These are phyloP conservation scores for Thereva nobilitata DNA, from an alignment of 2,888 invertebrate species.

Conservation along the genomic window DNA sequence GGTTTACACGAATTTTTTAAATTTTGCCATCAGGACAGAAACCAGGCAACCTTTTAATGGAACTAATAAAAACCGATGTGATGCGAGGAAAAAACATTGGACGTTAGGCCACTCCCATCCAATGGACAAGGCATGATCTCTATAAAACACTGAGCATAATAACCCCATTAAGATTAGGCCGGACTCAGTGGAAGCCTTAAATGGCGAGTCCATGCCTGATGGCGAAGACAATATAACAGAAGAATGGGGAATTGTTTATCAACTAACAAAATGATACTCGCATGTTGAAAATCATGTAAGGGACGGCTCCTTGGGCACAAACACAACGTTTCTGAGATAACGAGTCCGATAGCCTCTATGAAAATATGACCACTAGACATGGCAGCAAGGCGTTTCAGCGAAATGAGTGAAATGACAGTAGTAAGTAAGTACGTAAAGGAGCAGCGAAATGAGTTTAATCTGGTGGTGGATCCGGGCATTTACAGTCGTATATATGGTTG, in stretches of 20 bases:
- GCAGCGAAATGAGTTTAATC: too few species aligned
- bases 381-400: too few species aligned
- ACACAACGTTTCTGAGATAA: too few species aligned
- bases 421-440: too few species aligned
- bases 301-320: constrained; percentile 19
- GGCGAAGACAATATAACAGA: constrained; percentile 5
- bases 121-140: constrained; percentile 7
- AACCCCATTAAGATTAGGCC: constrained; percentile 30
- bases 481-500: too few species aligned
- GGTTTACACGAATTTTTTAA: background rate
- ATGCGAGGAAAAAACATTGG: constrained; percentile 14
- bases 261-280: constrained; percentile 16
- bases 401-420: too few species aligned
- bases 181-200: constrained; percentile 6
- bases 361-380: too few species aligned
- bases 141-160: constrained; percentile 31
- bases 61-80: constrained; percentile 14
- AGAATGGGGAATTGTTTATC: constrained; percentile 15
- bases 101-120: constrained; percentile 26
- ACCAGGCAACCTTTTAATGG: constrained; percentile 2
- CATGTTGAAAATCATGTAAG: constrained; percentile 26
- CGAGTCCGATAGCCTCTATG: too few species aligned
- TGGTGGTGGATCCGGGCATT: too few species aligned
- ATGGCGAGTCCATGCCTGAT: constrained; percentile 16
- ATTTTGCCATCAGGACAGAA: background rate